These are phyloP conservation scores for Centrocercus urophasianus DNA, from an alignment of 2,113 vertebrate genomes.

Conservation along the genomic window DNA sequence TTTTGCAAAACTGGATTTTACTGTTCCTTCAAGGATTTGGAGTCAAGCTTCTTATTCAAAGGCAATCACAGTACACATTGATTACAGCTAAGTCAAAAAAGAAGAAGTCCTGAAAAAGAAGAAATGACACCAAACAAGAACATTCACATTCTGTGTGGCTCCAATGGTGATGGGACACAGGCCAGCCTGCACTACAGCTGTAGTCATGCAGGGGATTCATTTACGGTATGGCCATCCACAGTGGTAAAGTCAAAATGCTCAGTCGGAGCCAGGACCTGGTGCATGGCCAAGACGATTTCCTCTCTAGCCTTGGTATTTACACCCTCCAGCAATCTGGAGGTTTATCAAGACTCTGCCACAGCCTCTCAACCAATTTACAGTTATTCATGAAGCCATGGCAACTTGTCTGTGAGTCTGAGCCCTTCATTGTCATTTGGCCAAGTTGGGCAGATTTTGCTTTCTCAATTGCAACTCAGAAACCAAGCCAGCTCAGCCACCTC, in stretches of 20 bases:
- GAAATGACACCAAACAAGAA: not conserved
- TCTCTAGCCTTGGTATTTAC: not conserved
- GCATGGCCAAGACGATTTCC: slow-evolving; percentile 26
- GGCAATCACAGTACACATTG: not conserved
- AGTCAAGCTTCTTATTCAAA: not conserved
- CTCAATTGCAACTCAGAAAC: slow-evolving; percentile 26
- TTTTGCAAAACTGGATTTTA: not conserved
- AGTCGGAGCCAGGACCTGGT: not conserved
- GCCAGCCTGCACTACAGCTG: not conserved
- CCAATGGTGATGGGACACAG: not conserved
- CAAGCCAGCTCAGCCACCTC: not conserved
- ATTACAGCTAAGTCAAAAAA: slow-evolving; percentile 7
- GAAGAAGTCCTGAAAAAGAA: not conserved
- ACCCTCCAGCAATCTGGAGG: slow-evolving; percentile 20
- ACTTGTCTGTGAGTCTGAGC: not conserved
- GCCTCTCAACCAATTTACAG: not conserved
- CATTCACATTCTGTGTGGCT: not conserved
- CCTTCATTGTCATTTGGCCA: slow-evolving; percentile 18
- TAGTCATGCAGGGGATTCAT: not conserved
- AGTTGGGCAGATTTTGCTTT: not conserved
- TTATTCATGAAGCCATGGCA: not conserved
- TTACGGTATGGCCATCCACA: not conserved
- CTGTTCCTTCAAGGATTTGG: not conserved
- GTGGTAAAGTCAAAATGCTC: not conserved
- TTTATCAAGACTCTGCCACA: slow-evolving; percentile 17